phyloP scores from a whole-genome alignment of 2,113 vertebrate species.

The Parotia lawesii region DNA sequence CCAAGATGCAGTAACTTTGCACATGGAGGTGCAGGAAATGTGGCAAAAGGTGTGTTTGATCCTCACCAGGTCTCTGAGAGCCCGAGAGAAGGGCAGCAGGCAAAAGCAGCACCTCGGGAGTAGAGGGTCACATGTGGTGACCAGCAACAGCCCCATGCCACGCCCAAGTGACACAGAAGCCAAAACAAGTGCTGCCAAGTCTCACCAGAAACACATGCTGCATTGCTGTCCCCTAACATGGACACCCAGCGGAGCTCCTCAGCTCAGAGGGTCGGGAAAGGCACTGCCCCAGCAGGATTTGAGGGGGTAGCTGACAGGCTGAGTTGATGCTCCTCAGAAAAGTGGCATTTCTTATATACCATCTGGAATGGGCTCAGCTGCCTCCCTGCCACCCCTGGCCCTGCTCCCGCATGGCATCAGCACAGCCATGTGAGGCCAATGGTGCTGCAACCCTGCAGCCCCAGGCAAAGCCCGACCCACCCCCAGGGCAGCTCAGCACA shows the following conservation, averaged over 20 bases:
- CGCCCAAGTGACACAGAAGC: not conserved
- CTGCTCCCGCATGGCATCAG: not conserved
- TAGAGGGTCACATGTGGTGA: fast-evolving
- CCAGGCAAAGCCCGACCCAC: not conserved
- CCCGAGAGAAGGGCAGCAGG: not conserved
- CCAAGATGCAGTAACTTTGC: not conserved
- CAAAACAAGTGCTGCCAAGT: fast-evolving
- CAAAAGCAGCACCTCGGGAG: not conserved
- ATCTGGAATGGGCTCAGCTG: not conserved
- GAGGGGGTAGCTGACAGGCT: not conserved
- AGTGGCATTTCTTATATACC: not conserved
- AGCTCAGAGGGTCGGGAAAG: not conserved
- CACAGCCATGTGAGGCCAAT: not conserved
- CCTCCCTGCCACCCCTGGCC: not conserved
- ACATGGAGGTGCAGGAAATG: fast-evolving
- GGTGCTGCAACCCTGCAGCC: not conserved
- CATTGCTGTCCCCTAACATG: fast-evolving
- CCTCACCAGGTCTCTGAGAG: not conserved
- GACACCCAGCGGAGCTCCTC: not conserved
- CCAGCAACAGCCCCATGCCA: not conserved
- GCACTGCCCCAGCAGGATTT: not conserved
- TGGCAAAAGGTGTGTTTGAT: not conserved
- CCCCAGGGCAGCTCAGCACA: not conserved
- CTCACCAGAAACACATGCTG: not conserved
- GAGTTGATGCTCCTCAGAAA: not conserved